Conservation (phyloP, 2,888 invertebrate species). For the Philereme transversata region DNA sequence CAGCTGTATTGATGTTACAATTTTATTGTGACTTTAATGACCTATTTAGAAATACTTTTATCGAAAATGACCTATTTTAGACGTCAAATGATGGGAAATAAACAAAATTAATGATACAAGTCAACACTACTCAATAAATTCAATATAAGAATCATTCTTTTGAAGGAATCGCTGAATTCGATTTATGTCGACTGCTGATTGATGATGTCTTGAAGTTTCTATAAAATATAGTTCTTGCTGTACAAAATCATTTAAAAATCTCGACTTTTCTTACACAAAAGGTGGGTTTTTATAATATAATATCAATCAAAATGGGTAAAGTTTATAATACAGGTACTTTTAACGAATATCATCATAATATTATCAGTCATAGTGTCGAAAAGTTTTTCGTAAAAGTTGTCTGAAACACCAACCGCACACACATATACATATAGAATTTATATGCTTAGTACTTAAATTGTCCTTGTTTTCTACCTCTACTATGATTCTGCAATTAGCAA, state of each 20-base stretch:
- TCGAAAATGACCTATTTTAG: constrained; percentile 19
- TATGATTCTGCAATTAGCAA: no score
- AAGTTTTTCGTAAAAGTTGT: no score
- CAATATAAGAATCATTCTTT: constrained; percentile 7
- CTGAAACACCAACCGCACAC: no score
- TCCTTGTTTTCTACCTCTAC: no score
- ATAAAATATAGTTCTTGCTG: background rate
- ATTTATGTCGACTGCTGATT: constrained; percentile 63
- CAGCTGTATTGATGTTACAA: background rate
- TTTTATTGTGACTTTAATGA: constrained; percentile 5
- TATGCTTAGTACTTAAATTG: no score
- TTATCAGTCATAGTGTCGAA: no score
- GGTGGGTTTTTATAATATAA: no score
- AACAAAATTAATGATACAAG: constrained; percentile 53
- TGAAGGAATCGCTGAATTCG: constrained; percentile 46
- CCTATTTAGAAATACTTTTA: background rate
- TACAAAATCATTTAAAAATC: background rate
- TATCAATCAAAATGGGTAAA: no score
- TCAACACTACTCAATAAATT: constrained; percentile 24
- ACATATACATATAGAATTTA: no score
- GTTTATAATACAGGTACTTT: constrained; percentile 9
- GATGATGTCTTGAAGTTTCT: constrained; percentile 49
- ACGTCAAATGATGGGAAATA: constrained; percentile 30
- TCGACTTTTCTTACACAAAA: no score
- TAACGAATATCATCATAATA: background rate